Evolutionary conservation across 2,797 vertebrate species (phyloP).

Genomic region (Erpetoichthys calabaricus): DNA sequence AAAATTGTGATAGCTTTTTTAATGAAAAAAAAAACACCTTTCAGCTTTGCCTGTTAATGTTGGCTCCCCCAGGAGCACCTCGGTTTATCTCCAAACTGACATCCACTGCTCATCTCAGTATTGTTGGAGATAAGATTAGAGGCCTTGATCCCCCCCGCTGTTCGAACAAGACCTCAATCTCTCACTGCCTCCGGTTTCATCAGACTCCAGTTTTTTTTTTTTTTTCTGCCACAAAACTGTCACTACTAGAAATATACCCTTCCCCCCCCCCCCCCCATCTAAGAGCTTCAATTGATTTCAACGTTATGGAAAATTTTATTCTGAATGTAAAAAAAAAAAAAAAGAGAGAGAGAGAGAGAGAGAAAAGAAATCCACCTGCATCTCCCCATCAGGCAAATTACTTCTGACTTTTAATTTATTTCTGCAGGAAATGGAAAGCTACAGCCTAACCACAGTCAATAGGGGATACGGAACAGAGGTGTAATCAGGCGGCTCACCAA

Average conservation of each 20-base stretch:
- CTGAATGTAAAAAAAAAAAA: conserved; percentile 45
- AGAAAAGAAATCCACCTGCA: conserved; percentile 68
- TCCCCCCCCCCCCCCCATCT: conserved; percentile 61
- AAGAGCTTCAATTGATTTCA: conserved; percentile 90
- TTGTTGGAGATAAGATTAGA: conserved; percentile 71
- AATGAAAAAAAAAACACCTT: neutral
- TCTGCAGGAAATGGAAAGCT: conserved; percentile 95
- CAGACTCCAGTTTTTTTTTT: conserved; percentile 67
- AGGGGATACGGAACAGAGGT: conserved; percentile 68
- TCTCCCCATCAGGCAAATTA: conserved; percentile 93
- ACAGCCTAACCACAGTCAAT: conserved; percentile 91
- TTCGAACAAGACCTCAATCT: conserved; percentile 99
- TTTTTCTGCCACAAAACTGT: conserved; percentile 83
- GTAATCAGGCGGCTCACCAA: conserved; percentile 82
- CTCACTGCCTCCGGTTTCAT: conserved; percentile 93
- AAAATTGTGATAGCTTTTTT: neutral
- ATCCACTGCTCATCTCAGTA: conserved; percentile 50
- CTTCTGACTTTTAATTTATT: conserved; percentile 99
- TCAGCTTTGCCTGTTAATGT: conserved; percentile 1
- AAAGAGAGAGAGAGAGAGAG: conserved; percentile 42
- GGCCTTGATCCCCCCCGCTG: conserved; percentile 81
- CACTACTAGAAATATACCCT: conserved; percentile 86
- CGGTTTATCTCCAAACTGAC: conserved; percentile 35
- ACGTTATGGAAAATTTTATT: conserved; percentile 57
- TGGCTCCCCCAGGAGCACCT: conserved; percentile 24